Percentiles rank a stretch among this genome's conserved stretches.
These are phyloP conservation scores for Cyclina sinensis DNA, from an alignment of 1,140 invertebrate genomes.

Conservation along the genomic window DNA sequence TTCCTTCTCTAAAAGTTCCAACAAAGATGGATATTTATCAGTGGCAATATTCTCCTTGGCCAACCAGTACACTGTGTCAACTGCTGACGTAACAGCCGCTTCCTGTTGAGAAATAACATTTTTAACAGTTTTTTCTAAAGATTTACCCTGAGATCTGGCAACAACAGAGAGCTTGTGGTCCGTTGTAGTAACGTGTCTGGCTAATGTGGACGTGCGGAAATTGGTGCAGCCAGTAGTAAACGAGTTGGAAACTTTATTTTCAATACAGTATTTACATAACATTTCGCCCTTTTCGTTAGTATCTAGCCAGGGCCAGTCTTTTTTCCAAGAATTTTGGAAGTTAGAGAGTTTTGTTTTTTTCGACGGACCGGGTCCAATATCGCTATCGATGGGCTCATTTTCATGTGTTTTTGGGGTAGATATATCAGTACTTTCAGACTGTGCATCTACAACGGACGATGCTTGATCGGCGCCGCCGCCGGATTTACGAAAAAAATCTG, in stretches of 20 bases:
- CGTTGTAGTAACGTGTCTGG: neutral
- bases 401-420: neutral
- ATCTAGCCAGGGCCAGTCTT: conserved; percentile 23
- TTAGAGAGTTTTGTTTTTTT: neutral
- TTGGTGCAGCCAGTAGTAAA: conserved; percentile 28
- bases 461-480: neutral
- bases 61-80: conserved; percentile 32
- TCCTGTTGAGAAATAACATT: conserved; percentile 4
- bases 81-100: neutral
- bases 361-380: neutral
- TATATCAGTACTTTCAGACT: neutral
- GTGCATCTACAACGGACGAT: neutral
- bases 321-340: conserved; percentile 28
- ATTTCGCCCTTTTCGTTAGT: conserved; percentile 15
- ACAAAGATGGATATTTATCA: conserved; percentile 25
- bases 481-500: neutral
- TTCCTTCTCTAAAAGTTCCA: conserved; percentile 7
- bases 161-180: conserved; percentile 23
- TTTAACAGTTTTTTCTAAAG: conserved; percentile 16
- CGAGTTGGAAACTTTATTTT: neutral
- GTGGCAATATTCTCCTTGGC: conserved; percentile 31
- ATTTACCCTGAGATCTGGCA: neutral
- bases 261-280: conserved; percentile 1
- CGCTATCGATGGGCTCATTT: neutral
- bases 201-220: neutral